Base-by-base conservation (phyloP, 2,113 vertebrate genomes). In the Etheostoma spectabile region DNA sequence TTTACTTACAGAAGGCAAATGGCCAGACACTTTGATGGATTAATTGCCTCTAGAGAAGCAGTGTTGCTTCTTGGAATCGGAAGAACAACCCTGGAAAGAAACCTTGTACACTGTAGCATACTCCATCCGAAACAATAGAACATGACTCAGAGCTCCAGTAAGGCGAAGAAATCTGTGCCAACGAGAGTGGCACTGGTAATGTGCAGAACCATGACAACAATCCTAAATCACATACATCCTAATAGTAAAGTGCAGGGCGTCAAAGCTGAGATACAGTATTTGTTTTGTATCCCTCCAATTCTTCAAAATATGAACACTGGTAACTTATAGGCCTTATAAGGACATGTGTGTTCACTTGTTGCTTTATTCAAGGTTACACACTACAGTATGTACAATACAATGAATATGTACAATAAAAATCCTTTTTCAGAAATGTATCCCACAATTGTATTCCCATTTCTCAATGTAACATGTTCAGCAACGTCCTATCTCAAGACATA, bases 1-100 rank as follows among this genome's bases (percentile, higher is more conserved):
- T 21, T 51, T 59, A 30, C 42, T 42, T n/a, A 38, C 49, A 57
- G 27, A 56, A n/a, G 38, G 27, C 38, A 70, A 48, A 57, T 30
- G 3, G 14, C 42, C 66, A 22, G 42, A 64, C 22, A 57, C 30
- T 70, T 56, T 65, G 19, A 52, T 46, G 35, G 60, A 77, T 65
- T 71, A 52, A 33, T 21, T 30, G 48, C 33, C 16, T 53, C 46
- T 62, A 1, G 11, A 22, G 52, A 24, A 3, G 1, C 0, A 15
- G 19, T 30, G 1, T 1, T 45, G 53, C 62, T 68, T 60, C 55
- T 56, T 30, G 45, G 51, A 48, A 71, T 82, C 27, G 49, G 73
- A 57, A 57, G 15, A 68, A 27, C 21, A 52, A 42, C n/a, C 6
- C 22, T 33, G 52, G 22, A 60, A 59, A 22, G 6, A 82, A 63